Base-by-base conservation (phyloP, 2,797 vertebrate species). In the Sebastes melanostomus region DNA sequence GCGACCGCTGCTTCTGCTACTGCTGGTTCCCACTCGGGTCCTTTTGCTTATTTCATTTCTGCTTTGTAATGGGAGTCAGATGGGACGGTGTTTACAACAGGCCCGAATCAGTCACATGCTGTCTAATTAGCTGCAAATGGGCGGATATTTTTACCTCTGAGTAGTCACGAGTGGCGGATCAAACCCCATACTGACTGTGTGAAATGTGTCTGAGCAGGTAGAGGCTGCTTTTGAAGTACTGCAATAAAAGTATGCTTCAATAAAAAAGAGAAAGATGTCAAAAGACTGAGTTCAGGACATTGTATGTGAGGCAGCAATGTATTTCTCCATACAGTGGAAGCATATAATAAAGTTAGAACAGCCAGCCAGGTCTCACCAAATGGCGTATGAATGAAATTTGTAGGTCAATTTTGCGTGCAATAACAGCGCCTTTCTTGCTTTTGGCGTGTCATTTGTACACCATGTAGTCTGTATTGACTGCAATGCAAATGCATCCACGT, bases 11-110 rank as follows among this genome's bases (percentile, higher is more conserved):
- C 95, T 92, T 91, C 94, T 96, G 95, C 95, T 96, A 92, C 95
- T 92, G 95, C 93, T 87, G 88, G 87, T 86, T 89, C 85, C 82
- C 79, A 77, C 88, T 89, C 84, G 3, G 80, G 76, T 52, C 34
- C n/a, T 90, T 46, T 29, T 94, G 96, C 97, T 96, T 96, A 95
- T 96, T 97, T 96, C 94, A 96, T 96, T 96, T 95, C 94, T 95
- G 96, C 95, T 93, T 95, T 95, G 93, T 98, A 98, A 98, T 97
- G 96, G 95, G 94, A 96, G 93, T 97, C 97, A 98, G 96, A 96
- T 97, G 97, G 82, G 89, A 71, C 25, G 12, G 81, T 97, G 96
- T 98, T 97, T 97, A 97, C 95, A 95, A 88, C 93, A 93, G 91
- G 60, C 87, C 34, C 66, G 72, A 94, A 91, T 90, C 94, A 92